phyloP scores from a whole-genome alignment of 1,140 invertebrate species.

The Semibalanus balanoides region DNA sequence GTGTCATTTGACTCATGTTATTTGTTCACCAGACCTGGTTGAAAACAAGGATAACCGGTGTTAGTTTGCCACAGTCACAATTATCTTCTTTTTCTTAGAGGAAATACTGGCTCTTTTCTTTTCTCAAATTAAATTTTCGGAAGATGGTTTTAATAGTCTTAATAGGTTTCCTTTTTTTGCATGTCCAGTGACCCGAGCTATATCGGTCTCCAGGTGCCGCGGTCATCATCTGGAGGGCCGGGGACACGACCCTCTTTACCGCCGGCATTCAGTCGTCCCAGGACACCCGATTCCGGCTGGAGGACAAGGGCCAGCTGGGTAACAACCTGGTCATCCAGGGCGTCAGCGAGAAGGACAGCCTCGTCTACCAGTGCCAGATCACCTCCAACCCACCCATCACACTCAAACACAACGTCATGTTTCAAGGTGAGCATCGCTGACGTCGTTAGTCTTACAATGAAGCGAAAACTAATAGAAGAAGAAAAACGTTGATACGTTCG shows the following conservation, averaged over 20 bases:
- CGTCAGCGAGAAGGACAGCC: not conserved
- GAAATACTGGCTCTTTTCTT: too few species aligned
- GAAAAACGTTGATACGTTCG: not conserved
- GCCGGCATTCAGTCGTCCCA: too few species aligned
- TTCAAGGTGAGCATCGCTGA: not conserved
- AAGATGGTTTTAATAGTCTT: too few species aligned
- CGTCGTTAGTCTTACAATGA: too few species aligned
- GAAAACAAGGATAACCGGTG: too few species aligned
- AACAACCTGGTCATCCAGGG: not conserved
- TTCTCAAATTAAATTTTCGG: too few species aligned
- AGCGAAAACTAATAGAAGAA: not conserved
- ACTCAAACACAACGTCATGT: not conserved
- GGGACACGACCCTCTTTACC: not conserved
- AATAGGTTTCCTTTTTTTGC: too few species aligned
- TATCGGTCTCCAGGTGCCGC: not conserved
- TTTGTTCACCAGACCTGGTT: too few species aligned
- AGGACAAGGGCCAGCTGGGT: not conserved
- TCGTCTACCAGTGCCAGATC: not conserved
- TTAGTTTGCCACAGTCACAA: too few species aligned
- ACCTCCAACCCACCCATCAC: not conserved
- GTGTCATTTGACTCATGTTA: too few species aligned
- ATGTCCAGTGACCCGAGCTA: too few species aligned
- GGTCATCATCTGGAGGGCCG: not conserved
- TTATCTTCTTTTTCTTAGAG: too few species aligned
- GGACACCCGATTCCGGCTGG: not conserved